These are phyloP conservation scores for Pseudobourletiella spinata DNA, from an alignment of 1,140 invertebrate species.

Conservation along the genomic window DNA sequence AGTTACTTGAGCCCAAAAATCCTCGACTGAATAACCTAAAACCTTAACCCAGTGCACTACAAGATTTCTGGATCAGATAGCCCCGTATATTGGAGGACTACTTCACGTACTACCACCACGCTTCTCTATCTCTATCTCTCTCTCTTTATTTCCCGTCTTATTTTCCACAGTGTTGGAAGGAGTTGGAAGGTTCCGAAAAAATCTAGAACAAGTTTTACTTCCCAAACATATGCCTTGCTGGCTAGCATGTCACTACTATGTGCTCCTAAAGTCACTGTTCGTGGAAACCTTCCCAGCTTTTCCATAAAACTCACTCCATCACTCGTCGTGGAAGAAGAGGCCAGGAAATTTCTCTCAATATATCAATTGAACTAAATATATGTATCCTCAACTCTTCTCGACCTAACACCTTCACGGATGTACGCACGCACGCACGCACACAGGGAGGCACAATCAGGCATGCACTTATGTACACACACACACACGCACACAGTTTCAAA, in stretches of 20 bases:
- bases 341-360: not conserved
- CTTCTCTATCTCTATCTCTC: not conserved
- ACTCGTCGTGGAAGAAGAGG: not conserved
- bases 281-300: constrained; percentile 7
- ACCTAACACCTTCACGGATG: not conserved
- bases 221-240: constrained; percentile 2
- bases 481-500: not conserved
- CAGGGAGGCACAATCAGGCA: not conserved
- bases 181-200: not conserved
- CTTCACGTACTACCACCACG: not conserved
- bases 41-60: no score
- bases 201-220: constrained; percentile 10
- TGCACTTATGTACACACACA: not conserved
- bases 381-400: not conserved
- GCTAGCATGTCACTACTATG: no score
- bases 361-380: not conserved
- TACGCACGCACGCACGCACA: not conserved
- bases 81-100: not conserved
- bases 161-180: not conserved
- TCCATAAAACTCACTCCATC: constrained; percentile 5
- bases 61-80: no score
- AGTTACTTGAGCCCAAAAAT: no score
- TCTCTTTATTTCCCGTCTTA: not conserved
- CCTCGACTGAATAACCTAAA: no score
- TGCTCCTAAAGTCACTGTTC: no score